Evolutionary conservation across 2,113 vertebrate species (phyloP).

Genomic region (Ochotona curzoniae): DNA sequence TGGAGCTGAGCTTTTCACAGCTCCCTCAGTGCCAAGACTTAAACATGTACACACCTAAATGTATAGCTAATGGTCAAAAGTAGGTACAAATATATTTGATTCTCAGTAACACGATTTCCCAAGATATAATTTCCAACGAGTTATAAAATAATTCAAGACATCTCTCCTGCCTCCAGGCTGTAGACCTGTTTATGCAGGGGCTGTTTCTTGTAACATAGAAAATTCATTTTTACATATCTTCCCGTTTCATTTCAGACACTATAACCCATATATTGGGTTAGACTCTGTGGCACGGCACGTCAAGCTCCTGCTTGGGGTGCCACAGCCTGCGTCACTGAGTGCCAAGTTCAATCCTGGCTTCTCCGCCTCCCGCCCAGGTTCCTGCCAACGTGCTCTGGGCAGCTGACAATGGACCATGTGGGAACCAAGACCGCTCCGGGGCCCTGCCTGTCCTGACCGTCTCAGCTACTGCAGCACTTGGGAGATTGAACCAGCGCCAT

Average conservation of each 20-base stretch:
- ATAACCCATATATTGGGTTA: not conserved
- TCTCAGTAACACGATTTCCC: not conserved
- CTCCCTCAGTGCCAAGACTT: not conserved
- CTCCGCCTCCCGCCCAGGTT: too few relatives aligned
- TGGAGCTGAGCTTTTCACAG: not conserved
- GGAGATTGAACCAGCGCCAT: too few relatives aligned
- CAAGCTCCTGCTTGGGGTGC: too few relatives aligned
- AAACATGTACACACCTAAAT: not conserved
- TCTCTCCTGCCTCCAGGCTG: not conserved
- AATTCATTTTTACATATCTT: not conserved
- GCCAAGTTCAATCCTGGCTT: too few relatives aligned
- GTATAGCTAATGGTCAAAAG: not conserved
- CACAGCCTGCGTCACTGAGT: too few relatives aligned
- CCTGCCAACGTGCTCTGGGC: too few relatives aligned
- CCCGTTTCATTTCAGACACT: not conserved
- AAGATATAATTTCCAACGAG: not conserved
- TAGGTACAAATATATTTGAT: not conserved
- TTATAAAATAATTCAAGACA: not conserved
- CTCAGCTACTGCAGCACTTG: too few relatives aligned
- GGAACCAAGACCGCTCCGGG: too few relatives aligned
- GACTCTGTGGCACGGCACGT: too few relatives aligned
- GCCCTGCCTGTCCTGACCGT: too few relatives aligned
- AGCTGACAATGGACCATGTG: too few relatives aligned
- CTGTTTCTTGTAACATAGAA: not conserved
- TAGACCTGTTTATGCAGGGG: not conserved